Evolutionary conservation across 2,113 vertebrate genomes (phyloP).

Genomic region (Hypanus sabinus): DNA sequence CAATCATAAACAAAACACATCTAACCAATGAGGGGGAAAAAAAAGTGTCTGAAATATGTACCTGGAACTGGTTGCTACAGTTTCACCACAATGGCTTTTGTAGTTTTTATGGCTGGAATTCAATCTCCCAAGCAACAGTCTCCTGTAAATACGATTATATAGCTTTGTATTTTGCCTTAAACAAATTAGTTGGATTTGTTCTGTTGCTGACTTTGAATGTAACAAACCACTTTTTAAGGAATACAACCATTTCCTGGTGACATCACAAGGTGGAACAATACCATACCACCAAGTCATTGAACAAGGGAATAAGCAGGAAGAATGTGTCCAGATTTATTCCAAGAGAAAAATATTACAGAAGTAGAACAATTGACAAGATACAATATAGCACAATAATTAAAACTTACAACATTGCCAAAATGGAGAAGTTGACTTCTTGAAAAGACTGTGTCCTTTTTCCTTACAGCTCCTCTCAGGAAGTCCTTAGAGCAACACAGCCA

Average conservation of each 20-base stretch:
- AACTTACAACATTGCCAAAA: conserved; percentile 21
- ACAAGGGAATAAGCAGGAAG: not conserved
- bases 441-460: conserved; percentile 11
- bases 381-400: not conserved
- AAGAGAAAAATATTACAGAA: conserved; percentile 14
- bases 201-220: not conserved
- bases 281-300: not conserved
- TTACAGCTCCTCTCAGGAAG: not conserved
- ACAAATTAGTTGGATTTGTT: not conserved
- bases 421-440: not conserved
- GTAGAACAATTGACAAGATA: not conserved
- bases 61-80: not conserved
- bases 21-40: not conserved
- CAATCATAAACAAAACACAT: not conserved
- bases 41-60: not conserved
- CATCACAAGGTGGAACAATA: not conserved
- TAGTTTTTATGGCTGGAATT: not conserved
- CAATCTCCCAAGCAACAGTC: not conserved
- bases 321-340: conserved; percentile 19
- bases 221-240: not conserved
- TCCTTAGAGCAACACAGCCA: not conserved
- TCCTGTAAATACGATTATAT: not conserved
- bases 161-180: not conserved
- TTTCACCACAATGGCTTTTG: not conserved
- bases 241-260: not conserved